Evolutionary conservation across 2,113 vertebrate species (phyloP).

Genomic region (Phoenicopterus ruber): DNA sequence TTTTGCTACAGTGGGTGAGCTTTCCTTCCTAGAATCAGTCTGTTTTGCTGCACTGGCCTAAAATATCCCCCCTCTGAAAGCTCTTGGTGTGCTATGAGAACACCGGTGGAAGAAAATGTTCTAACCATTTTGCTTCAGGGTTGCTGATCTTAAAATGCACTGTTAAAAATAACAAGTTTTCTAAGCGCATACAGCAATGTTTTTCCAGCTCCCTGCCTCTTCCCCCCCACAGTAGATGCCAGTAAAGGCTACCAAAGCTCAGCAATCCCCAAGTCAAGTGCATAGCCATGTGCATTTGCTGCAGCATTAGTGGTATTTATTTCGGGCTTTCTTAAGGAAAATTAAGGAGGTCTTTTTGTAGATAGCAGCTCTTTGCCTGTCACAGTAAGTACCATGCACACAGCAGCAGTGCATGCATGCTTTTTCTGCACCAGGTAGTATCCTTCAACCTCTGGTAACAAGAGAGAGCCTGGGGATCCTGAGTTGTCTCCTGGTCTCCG

Average conservation of each 20-base stretch:
- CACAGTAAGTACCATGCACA: neutral
- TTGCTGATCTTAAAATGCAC: neutral
- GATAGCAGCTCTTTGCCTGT: neutral
- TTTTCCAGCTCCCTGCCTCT: neutral
- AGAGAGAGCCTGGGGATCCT: neutral
- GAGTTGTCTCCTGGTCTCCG: neutral
- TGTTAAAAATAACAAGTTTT: neutral
- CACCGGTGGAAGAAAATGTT: neutral
- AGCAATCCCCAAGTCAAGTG: neutral
- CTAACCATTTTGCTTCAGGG: neutral
- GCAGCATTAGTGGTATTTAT: neutral
- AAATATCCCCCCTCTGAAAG: neutral
- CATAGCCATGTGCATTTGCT: neutral
- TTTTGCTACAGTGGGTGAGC: neutral
- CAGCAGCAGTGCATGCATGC: rapidly evolving
- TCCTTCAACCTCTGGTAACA: neutral
- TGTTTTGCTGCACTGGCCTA: neutral
- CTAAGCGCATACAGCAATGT: neutral
- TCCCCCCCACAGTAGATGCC: neutral
- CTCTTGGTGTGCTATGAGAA: neutral
- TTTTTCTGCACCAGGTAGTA: neutral
- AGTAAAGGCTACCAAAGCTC: neutral
- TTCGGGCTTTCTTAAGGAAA: neutral
- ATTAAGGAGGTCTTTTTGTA: neutral
- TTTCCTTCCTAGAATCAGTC: neutral